Evolutionary conservation across 2,888 invertebrate species (phyloP), one percentile per base, ranked within the genome.

Genomic region (Saturnia japonica): DNA sequence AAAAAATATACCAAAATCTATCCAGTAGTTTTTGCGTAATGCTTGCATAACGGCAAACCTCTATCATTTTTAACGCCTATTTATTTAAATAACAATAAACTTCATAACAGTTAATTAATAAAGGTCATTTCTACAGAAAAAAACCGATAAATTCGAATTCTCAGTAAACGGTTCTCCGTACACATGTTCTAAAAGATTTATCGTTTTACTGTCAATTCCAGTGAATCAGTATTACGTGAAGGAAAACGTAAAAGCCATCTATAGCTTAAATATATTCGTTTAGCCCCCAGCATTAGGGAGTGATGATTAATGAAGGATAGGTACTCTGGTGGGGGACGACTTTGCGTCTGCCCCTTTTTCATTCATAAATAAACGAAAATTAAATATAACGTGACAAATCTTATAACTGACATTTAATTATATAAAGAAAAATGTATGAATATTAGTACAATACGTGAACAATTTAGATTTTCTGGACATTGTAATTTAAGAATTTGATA

Each of bases 201-300:
- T 77, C 75, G 76, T 76, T 76, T 75, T 72, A 71, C 68, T 82
- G 82, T 81, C 82, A 83, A 84, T 84, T 78, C 78, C 81, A 84
- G 78, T 82, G 82, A 83, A 82, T 84, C 80, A 82, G 85, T 85
- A 86, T 89, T 87, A 86, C 75, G 75, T 76, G 75, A 78, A 77
- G 75, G 78, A 78, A 80, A 83, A 82, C 81, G 85, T 84, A 81
- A 87, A 88, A 89, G 81, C 84, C 81, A 80, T 76, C 74, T 80
- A 85, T 87, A 82, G 85, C 82, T 87, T 87, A 87, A 90, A 88
- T 88, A 90, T 90, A 89, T 91, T 90, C 88, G 88, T 90, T 88
- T 85, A 84, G 84, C 87, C 85, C 83, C 80, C 77, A 83, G 87
- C 85, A 85, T 89, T 89, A 87, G 81, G 82, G 88, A 88, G 86